A percentile compares a stretch with the other conserved stretches of the same genome.
Conservation (phyloP, 2,888 invertebrate species). For the Eumerus sabulonum region DNA sequence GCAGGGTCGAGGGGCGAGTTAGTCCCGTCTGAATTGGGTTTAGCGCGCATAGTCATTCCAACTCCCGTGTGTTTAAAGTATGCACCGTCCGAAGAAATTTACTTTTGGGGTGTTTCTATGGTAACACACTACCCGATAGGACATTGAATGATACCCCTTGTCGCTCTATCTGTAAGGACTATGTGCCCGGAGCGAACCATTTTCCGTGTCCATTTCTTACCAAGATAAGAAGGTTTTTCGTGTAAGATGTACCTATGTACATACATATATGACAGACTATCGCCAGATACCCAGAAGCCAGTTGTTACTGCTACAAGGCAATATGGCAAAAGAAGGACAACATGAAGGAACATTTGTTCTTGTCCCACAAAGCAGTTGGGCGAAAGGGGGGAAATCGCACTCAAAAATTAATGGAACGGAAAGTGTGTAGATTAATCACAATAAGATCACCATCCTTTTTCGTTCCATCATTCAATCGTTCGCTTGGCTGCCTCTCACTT, state of each 20-base stretch:
- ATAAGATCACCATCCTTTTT: slow-evolving; percentile 58
- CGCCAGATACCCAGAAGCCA: slow-evolving; percentile 2
- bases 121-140: slow-evolving; percentile 41
- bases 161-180: too few species aligned
- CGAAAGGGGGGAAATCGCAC: slow-evolving; percentile 37
- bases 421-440: slow-evolving; percentile 67
- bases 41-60: slow-evolving; percentile 52
- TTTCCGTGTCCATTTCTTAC: slow-evolving; percentile 24
- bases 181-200: slow-evolving; percentile 7
- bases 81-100: slow-evolving; percentile 43
- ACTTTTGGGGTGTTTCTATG: slow-evolving; percentile 57
- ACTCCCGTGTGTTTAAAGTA: slow-evolving; percentile 37
- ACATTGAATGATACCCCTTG: slow-evolving; percentile 38
- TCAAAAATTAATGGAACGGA: slow-evolving; percentile 68
- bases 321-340: background rate
- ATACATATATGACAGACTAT: background rate
- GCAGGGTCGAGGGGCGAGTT: too few species aligned
- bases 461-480: slow-evolving; percentile 3
- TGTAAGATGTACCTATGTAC: too few species aligned
- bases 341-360: slow-evolving; percentile 26
- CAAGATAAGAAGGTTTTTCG: background rate
- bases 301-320: slow-evolving; percentile 12
- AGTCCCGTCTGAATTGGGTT: too few species aligned
- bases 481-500: background rate
- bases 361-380: slow-evolving; percentile 28